A percentile compares a stretch with the other conserved stretches of the same genome.
Conservation (phyloP, 2,797 vertebrate species). For the Pelodytes ibericus region DNA sequence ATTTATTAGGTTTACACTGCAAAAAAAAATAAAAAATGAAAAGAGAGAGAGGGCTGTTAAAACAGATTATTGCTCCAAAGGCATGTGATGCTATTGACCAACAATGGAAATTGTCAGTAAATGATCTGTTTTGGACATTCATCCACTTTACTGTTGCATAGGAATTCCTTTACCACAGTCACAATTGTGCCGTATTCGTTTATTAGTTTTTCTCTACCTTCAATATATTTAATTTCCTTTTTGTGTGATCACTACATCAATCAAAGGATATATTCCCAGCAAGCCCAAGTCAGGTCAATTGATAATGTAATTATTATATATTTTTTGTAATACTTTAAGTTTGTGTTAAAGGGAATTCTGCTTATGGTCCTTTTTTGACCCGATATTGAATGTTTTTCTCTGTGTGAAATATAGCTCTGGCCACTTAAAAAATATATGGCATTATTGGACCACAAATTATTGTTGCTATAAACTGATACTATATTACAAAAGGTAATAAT, state of each 20-base stretch:
- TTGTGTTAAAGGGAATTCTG: no score
- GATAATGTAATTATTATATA: conserved; percentile 28
- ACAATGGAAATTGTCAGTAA: conserved; percentile 63
- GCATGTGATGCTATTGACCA: conserved; percentile 55
- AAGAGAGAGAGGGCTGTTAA: no score
- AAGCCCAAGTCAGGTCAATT: neutral
- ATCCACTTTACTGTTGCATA: conserved; percentile 47
- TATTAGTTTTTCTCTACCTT: conserved; percentile 48
- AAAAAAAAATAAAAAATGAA: no score
- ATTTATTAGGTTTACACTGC: conserved; percentile 63
- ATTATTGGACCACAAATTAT: no score
- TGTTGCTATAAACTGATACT: no score
- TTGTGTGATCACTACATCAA: conserved; percentile 41
- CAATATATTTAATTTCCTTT: conserved; percentile 37
- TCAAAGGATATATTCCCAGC: conserved; percentile 36
- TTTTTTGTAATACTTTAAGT: no score
- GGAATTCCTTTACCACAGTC: conserved; percentile 29
- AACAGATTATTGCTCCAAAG: conserved; percentile 51
- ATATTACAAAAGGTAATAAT: no score
- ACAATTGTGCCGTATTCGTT: conserved; percentile 12
- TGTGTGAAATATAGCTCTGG: no score
- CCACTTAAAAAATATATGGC: no score
- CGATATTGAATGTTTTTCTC: no score
- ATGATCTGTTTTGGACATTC: conserved; percentile 59
- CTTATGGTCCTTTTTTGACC: no score